Base-by-base conservation (phyloP, 2,797 vertebrate species). In the Pampus argenteus region DNA sequence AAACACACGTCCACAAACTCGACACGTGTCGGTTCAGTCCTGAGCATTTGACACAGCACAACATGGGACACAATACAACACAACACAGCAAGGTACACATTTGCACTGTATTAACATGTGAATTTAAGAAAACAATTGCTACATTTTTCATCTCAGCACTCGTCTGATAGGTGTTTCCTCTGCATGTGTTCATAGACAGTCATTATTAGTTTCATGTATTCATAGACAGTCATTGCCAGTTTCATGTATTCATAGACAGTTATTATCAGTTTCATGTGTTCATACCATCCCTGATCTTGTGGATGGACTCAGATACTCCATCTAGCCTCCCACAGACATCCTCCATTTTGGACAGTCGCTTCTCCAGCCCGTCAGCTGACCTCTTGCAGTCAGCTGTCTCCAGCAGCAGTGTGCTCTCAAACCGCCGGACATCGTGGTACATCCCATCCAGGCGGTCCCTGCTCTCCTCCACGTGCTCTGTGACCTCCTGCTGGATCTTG, bases 331-430 rank as follows among this genome's bases (percentile, higher is more conserved):
- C 93, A 22, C 96, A 98, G 51, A 97, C 88, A 0, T 93, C 95
- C 84, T 98, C 97, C 44, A 98, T 91, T 77, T 96, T 97, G 2
- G 95, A 94, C 40, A 98, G 68, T 40, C 97, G 94, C 72, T 96
- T 96, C 68, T 96, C 95, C 44, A 97, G 87, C 3, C 94, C 93
- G 0, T 95, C 94, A 0, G 92, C 90, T 1, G 95, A 95, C n/a
- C 88, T 83, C 80, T 86, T 92, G 62, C 94, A 96, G 77, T 94
- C 94, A 0, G 90, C 91, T 34, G 91, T 88, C 71, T 95, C 94
- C 34, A 92, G 85, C 50, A 93, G 62, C 49, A 95, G 67, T 0
- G 82, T 89, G 71, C 55, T 92, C 58, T 95, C 92, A 0, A 95
- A 94, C 6, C 92, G 93, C 0, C 86, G 90, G 52, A 96, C 68